Base-by-base conservation (phyloP, 2,113 vertebrate species). In the Equus przewalskii region DNA sequence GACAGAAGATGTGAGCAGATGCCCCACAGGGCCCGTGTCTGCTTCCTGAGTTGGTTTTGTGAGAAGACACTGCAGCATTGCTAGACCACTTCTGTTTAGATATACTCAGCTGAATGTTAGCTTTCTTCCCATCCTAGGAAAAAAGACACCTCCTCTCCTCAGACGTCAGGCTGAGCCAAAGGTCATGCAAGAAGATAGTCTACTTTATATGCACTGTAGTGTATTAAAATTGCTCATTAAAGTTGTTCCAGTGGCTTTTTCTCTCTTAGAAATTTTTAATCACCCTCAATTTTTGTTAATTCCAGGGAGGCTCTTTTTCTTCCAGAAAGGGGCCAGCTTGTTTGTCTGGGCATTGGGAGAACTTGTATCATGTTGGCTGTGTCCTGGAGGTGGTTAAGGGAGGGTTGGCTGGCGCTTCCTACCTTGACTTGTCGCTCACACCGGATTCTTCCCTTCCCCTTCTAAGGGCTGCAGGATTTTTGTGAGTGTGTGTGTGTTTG, bases 261-360 rank as follows among this genome's bases (percentile, higher is more conserved):
- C 30, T 87, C 41, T 49, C 54, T n/a, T 64, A 24, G 10, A 24
- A 65, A 56, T 91, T 75, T 88, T 67, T 80, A 22, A 64, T 51
- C 58, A 82, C 19, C 14, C 26, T 70, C 79, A 30, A 6, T n/a
- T 96, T 82, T 75, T 81, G 46, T 70, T 90, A 82, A 91, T 85
- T 84, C 78, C 41, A 44, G 41, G n/a, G 91, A 95, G 46, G 36
- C 2, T 30, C 16, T 80, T 73, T 54, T 62, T 51, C 51, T 54
- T 81, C 54, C 44, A 26, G 60, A 70, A 49, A 79, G 30, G 33
- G 51, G 12, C 16, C 26, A 49, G 18, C 54, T 88, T 76, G 10
- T 83, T 64, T 28, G 54, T 60, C 75, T 56, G 67, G 72, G 22
- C 21, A 24, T 0, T 7, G 14, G 33, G 60, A 46, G 54, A 93